phyloP scores from a whole-genome alignment of 92 coral and sea anemone genomes.

The Heteractis magnifica region DNA sequence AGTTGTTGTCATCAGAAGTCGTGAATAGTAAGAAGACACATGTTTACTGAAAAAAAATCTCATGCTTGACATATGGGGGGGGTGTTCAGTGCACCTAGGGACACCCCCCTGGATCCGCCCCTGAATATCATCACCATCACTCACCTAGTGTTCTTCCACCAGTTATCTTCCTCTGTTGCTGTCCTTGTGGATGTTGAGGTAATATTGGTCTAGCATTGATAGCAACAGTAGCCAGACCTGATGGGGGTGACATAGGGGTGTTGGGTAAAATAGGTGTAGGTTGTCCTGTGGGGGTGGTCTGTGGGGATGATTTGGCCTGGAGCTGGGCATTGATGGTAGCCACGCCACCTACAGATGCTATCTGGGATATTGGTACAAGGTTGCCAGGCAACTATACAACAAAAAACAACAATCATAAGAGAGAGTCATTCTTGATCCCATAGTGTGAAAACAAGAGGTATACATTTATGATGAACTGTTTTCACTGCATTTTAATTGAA shows the following conservation, averaged over 20 bases:
- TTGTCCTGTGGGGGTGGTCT: constrained; percentile 79
- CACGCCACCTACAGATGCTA: constrained; percentile 66
- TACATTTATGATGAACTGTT: too few relatives aligned
- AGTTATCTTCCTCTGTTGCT: constrained; percentile 72
- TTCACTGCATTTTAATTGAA: too few relatives aligned
- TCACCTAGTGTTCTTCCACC: constrained; percentile 53
- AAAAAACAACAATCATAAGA: background rate
- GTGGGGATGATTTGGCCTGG: constrained; percentile 82
- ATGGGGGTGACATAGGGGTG: constrained; percentile 82
- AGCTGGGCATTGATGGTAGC: constrained; percentile 83
- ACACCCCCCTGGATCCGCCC: background rate
- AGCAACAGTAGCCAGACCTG: constrained; percentile 77
- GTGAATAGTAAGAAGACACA: too few relatives aligned
- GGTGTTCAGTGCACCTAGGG: too few relatives aligned
- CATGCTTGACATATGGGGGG: too few relatives aligned
- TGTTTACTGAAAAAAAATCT: too few relatives aligned
- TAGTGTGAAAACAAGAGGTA: too few relatives aligned
- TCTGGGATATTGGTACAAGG: constrained; percentile 84
- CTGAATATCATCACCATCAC: background rate
- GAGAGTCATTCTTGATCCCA: too few relatives aligned
- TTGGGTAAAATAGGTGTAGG: constrained; percentile 86
- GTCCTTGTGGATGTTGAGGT: constrained; percentile 70
- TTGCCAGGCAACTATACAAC: constrained; percentile 5
- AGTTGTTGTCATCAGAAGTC: too few relatives aligned
- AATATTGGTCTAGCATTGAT: constrained; percentile 78